Evolutionary conservation across 2,888 invertebrate species (phyloP), one percentile per base, ranked within the genome.

Genomic region (Diogma glabrata): DNA sequence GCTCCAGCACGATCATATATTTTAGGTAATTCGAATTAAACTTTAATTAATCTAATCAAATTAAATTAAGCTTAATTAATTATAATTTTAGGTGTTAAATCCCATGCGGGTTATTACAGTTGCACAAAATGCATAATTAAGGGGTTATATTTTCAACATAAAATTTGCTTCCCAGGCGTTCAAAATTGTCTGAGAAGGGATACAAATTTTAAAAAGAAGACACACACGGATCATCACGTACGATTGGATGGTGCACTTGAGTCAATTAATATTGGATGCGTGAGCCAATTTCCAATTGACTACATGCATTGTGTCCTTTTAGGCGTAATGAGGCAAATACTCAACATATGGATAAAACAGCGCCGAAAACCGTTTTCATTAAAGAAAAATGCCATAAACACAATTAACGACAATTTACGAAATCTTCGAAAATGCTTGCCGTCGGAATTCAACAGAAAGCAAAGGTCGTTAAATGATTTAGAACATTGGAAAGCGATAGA

Each of bases 61-160:
- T n/a, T n/a, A n/a, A n/a, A n/a, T n/a, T 33, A 33, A 33, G 33
- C 33, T 33, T 33, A 33, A 33, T 33, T n/a, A 12, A 36, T 16
- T 16, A 5, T 1, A 12, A 10, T 28, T 28, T 28, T 28, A 28
- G 28, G 36, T 8, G 36, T 14, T 36, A 36, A 36, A 36, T 14
- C 14, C 14, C n/a, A 36, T n/a, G 36, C 36, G 8, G 14, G n/a
- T 16, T 36, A 36, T 16, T 36, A 16, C 17, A 36, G 53, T 17
- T 59, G 57, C 47, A 46, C 47, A 16, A 57, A 57, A 49, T 56
- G 57, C 40, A 52, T 19, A 6, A 51, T 51, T 22, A 50, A 52
- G 48, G 57, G 57, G 8, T 17, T 49, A 17, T 54, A 46, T 24
- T 14, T 22, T n/a, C 22, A 46, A 46, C 22, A 46, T 14, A 22